A percentile compares a stretch with the other conserved stretches of the same genome.
Conservation (phyloP, 2,888 invertebrate species). For the Eucera pruinosa region DNA sequence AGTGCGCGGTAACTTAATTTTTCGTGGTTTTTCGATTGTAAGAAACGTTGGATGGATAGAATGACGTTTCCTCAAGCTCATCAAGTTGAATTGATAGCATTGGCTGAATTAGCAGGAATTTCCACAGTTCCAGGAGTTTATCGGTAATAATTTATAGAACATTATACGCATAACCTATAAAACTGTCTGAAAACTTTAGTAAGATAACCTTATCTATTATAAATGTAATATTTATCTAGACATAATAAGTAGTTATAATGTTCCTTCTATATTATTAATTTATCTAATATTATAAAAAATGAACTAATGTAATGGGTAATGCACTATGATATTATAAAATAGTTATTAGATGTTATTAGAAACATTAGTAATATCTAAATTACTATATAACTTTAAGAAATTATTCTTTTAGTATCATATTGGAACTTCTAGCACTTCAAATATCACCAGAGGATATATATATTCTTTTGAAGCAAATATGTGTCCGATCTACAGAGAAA, state of each 20-base stretch:
- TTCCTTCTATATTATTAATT: neutral
- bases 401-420: slow-evolving; percentile 72
- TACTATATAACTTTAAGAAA: neutral
- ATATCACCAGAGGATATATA: slow-evolving; percentile 80
- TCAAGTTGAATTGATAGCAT: slow-evolving; percentile 73
- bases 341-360: neutral
- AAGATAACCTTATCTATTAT: neutral
- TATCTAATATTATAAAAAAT: neutral
- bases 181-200: neutral
- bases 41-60: slow-evolving; percentile 1
- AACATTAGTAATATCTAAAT: neutral
- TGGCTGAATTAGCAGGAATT: slow-evolving; percentile 78
- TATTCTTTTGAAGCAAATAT: slow-evolving; percentile 75
- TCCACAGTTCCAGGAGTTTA: slow-evolving; percentile 73
- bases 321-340: neutral
- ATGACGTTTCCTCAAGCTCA: slow-evolving; percentile 75
- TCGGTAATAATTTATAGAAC: slow-evolving; percentile 64
- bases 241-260: neutral
- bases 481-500: slow-evolving; percentile 36
- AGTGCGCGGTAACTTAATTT: neutral
- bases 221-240: neutral
- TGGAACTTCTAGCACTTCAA: slow-evolving; percentile 76
- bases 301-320: neutral
- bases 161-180: slow-evolving; percentile 40
- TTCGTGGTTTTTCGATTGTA: neutral